phyloP scores from a whole-genome alignment of 2,113 vertebrate species.

The Catharus fuscescens region DNA sequence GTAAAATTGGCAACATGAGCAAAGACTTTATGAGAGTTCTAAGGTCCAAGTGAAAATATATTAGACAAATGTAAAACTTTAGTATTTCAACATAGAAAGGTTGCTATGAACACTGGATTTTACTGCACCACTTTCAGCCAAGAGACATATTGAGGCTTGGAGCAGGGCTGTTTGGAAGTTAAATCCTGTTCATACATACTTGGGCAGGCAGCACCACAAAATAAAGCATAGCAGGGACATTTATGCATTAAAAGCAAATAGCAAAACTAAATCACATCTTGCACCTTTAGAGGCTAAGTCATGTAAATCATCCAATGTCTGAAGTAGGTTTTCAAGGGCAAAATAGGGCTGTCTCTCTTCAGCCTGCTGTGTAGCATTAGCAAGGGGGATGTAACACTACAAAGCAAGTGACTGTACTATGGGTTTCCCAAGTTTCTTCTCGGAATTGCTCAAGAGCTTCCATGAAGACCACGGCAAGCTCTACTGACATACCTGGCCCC shows the following conservation, averaged over 20 bases:
- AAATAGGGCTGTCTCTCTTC: neutral
- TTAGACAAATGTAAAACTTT: slow-evolving; percentile 5
- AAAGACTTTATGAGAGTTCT: neutral
- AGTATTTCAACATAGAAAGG: neutral
- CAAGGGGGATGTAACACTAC: neutral
- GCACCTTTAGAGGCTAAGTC: neutral
- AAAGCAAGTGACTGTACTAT: neutral
- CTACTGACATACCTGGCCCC: neutral
- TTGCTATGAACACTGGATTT: neutral
- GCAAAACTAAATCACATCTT: neutral
- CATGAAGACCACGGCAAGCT: accelerated
- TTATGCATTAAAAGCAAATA: neutral
- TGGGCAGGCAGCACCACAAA: neutral
- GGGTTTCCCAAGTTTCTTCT: neutral
- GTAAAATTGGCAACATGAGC: neutral
- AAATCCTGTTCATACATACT: neutral
- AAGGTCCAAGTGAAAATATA: slow-evolving; percentile 25
- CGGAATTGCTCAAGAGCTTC: neutral
- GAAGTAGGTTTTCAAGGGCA: neutral
- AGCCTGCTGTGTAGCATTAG: neutral
- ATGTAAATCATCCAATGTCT: neutral
- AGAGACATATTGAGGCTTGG: neutral
- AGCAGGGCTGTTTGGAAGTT: neutral
- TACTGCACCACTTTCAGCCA: neutral
- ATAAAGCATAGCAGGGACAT: neutral